A percentile compares a stretch with the other conserved stretches of the same genome.
Evolutionary conservation across 2,113 vertebrate genomes (phyloP).

Genomic region (Taurulus bubalis): DNA sequence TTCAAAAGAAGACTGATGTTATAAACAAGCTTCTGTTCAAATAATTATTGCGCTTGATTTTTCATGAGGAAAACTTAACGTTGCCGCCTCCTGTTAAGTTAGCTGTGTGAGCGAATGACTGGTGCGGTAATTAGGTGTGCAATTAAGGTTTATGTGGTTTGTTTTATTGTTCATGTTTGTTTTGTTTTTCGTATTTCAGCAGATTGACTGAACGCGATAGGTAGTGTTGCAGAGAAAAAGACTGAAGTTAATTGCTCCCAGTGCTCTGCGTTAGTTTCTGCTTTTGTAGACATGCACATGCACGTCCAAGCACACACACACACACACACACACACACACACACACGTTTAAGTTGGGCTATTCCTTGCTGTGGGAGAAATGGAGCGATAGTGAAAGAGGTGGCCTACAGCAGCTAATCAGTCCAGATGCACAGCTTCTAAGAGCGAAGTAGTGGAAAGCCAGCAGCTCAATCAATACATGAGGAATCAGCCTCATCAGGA

Average conservation of each 20-base stretch:
- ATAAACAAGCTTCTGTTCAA: conserved; percentile 53
- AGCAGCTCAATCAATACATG: conserved; percentile 75
- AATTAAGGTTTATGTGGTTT: conserved; percentile 70
- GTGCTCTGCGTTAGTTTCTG: conserved; percentile 68
- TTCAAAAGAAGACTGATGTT: conserved; percentile 17
- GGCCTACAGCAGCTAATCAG: conserved; percentile 78
- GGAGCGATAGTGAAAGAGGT: conserved; percentile 55
- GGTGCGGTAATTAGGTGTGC: conserved; percentile 70
- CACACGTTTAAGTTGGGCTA: conserved; percentile 30
- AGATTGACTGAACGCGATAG: conserved; percentile 69
- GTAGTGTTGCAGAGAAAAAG: conserved; percentile 59
- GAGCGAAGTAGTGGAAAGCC: conserved; percentile 68
- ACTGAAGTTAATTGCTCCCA: conserved; percentile 82
- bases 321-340: neutral
- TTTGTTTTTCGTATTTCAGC: conserved; percentile 67
- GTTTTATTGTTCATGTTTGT: conserved; percentile 72
- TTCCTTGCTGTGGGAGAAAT: conserved; percentile 61
- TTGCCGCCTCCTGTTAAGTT: conserved; percentile 45
- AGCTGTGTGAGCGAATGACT: conserved; percentile 43
- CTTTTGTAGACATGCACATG: conserved; percentile 28
- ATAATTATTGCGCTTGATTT: conserved; percentile 63
- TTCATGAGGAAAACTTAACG: conserved; percentile 47
- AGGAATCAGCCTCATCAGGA: conserved; percentile 77
- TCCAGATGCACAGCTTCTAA: conserved; percentile 73
- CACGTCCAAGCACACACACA: neutral